A percentile compares a stretch with the other conserved stretches of the same genome.
These are phyloP conservation scores for Colletes gigas DNA, from an alignment of 1,140 invertebrate species.

Conservation along the genomic window DNA sequence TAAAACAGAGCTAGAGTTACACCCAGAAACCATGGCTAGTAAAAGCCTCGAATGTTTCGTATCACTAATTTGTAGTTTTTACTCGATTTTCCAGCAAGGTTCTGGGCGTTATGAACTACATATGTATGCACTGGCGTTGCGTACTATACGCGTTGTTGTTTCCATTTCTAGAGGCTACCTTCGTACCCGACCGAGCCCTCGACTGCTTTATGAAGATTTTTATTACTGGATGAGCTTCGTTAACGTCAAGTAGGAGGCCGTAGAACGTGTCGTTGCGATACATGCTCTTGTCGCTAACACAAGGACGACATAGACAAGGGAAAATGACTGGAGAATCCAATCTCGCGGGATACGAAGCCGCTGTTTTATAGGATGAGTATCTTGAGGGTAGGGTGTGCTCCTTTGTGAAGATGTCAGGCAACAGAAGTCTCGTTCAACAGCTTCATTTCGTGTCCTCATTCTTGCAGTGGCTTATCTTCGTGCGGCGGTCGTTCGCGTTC, in stretches of 20 bases:
- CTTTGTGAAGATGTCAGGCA: constrained; percentile 35
- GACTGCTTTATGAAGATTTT: constrained; percentile 45
- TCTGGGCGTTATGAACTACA: too few species aligned
- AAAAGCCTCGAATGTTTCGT: too few species aligned
- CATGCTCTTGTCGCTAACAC: constrained; percentile 28
- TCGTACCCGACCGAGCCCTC: constrained; percentile 10
- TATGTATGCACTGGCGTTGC: not conserved
- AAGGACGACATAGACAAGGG: constrained; percentile 52
- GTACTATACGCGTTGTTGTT: constrained; percentile 20
- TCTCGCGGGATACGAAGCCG: constrained; percentile 30
- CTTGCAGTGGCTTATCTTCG: constrained; percentile 22
- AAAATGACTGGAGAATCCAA: constrained; percentile 53
- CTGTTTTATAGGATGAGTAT: constrained; percentile 39
- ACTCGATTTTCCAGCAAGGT: too few species aligned
- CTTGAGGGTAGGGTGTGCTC: constrained; percentile 17
- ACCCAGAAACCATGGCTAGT: too few species aligned
- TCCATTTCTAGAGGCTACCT: constrained; percentile 14
- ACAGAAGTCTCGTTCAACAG: constrained; percentile 26
- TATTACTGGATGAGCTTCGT: constrained; percentile 51
- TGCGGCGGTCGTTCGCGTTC: constrained; percentile 20
- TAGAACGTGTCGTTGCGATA: constrained; percentile 30
- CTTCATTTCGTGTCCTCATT: constrained; percentile 27
- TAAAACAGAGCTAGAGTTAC: too few species aligned
- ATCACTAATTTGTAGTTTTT: too few species aligned
- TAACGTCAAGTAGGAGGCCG: constrained; percentile 38